Conservation (phyloP, 2,888 invertebrate genomes). For the Lissocephala sabroskyi region DNA sequence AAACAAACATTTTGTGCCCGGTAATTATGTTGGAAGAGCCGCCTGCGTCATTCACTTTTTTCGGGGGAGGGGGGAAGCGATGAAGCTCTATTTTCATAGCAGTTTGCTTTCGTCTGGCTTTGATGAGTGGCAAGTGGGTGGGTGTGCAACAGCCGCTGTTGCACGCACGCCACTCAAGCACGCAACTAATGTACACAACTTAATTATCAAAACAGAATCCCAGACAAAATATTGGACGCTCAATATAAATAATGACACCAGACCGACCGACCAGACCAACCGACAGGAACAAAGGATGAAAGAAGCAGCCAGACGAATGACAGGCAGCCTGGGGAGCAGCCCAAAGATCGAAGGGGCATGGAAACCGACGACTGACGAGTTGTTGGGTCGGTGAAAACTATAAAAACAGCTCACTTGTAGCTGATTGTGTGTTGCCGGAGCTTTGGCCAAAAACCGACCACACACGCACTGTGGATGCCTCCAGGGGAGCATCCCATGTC, state of each 20-base stretch:
- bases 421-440: background rate
- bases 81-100: constrained; percentile 21
- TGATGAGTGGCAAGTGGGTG: too few relatives aligned
- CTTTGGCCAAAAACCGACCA: background rate
- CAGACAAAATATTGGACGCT: constrained; percentile 29
- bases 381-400: background rate
- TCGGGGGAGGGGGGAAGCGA: too few relatives aligned
- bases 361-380: too few relatives aligned
- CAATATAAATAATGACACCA: constrained; percentile 31
- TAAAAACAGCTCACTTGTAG: constrained; percentile 6
- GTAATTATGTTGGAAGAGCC: constrained; percentile 24
- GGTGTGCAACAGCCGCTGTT: background rate
- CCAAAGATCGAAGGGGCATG: too few relatives aligned
- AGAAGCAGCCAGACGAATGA: too few relatives aligned
- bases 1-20: constrained; percentile 10
- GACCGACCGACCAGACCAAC: background rate
- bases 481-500: too few relatives aligned
- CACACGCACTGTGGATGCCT: too few relatives aligned
- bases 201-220: constrained; percentile 41
- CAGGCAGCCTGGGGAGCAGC: too few relatives aligned
- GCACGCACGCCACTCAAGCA: constrained; percentile 21
- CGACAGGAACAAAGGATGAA: too few relatives aligned
- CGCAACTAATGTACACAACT: constrained; percentile 36
- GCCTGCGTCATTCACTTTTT: background rate
- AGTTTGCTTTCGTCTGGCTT: constrained; percentile 42